phyloP scores from a whole-genome alignment of 2,888 invertebrate genomes.

The Chalcis sispes region DNA sequence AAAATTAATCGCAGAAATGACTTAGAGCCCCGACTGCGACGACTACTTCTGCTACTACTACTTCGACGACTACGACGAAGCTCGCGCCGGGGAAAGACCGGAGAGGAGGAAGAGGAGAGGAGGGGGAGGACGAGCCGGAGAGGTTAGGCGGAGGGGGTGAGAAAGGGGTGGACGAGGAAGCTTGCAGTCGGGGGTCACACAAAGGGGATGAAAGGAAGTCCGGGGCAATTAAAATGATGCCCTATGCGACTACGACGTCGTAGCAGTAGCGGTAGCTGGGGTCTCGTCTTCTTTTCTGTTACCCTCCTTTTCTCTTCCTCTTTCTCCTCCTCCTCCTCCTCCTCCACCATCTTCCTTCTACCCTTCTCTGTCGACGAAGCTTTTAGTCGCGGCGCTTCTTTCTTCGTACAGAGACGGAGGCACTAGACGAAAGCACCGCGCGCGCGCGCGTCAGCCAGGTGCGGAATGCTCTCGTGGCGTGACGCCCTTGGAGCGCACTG shows the following conservation, averaged over 20 bases:
- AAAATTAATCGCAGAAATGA: slow-evolving; percentile 77
- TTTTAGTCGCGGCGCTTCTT: slow-evolving; percentile 24
- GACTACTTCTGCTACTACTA: no score
- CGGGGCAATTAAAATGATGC: slow-evolving; percentile 77
- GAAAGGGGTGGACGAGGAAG: slow-evolving; percentile 69
- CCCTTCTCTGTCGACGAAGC: slow-evolving; percentile 21
- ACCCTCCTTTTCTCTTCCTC: slow-evolving; percentile 12
- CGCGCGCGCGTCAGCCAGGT: slow-evolving; percentile 34
- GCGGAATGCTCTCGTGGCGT: slow-evolving; percentile 40
- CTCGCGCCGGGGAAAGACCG: slow-evolving; percentile 33
- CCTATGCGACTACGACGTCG: slow-evolving; percentile 59
- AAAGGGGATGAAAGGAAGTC: slow-evolving; percentile 77
- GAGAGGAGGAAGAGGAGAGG: slow-evolving; percentile 57
- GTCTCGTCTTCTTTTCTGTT: slow-evolving; percentile 6
- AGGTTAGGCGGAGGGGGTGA: slow-evolving; percentile 58
- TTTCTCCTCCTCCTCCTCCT: not conserved
- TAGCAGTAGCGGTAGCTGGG: no score
- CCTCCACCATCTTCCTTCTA: not conserved
- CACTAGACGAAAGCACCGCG: not conserved
- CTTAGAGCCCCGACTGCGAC: slow-evolving; percentile 69
- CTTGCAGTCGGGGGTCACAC: slow-evolving; percentile 72
- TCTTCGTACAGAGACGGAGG: slow-evolving; percentile 10
- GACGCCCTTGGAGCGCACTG: slow-evolving; percentile 24
- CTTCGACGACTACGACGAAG: slow-evolving; percentile 25
- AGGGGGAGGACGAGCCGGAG: not conserved